Conservation (phyloP, 2,888 invertebrate species). For the Cryptocephalus moraei region DNA sequence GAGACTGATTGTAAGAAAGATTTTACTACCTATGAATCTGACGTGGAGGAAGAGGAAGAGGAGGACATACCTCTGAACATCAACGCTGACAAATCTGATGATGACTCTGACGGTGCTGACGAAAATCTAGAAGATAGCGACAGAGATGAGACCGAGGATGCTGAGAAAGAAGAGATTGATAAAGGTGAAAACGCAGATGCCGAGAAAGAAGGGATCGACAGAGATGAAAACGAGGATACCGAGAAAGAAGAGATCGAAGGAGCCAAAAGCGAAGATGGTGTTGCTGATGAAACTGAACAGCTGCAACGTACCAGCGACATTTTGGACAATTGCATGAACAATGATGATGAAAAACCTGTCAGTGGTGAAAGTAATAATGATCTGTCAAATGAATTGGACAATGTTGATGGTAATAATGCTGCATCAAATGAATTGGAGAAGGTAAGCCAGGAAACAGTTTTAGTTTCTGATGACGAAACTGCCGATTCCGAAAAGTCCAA, state of each 20-base stretch:
- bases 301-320: too few relatives aligned
- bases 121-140: slow-evolving; percentile 7
- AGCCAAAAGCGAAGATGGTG: neutral
- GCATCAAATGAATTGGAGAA: too few relatives aligned
- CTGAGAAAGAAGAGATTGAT: neutral
- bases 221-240: slow-evolving; percentile 1
- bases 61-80: slow-evolving; percentile 1
- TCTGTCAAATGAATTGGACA: too few relatives aligned
- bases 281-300: too few relatives aligned
- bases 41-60: slow-evolving; percentile 1
- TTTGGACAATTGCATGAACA: too few relatives aligned
- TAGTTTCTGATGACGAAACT: too few relatives aligned
- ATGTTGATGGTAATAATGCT: too few relatives aligned
- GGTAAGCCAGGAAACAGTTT: too few relatives aligned
- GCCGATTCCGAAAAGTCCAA: neutral
- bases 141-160: slow-evolving; percentile 2
- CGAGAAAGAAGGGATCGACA: slow-evolving; percentile 4
- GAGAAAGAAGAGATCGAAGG: neutral
- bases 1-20: too few relatives aligned
- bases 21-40: neutral
- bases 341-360: too few relatives aligned
- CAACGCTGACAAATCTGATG: slow-evolving; percentile 7
- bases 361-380: too few relatives aligned
- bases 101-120: slow-evolving; percentile 8
- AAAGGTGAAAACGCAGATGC: too few relatives aligned